Conservation (phyloP, 2,113 vertebrate species). For the Himantopus leucocephalus region DNA sequence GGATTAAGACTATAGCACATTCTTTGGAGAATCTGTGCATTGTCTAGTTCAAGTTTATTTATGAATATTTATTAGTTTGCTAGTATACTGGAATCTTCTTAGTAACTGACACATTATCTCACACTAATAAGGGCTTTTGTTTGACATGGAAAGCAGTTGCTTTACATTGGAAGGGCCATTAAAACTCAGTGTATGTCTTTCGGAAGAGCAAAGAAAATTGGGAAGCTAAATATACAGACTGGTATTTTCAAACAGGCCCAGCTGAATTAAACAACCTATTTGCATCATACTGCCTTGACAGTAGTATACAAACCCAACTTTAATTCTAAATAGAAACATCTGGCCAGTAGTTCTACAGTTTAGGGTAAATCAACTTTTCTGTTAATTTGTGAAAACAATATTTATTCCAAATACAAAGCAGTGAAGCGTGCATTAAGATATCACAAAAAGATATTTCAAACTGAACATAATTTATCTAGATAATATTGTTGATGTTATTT, state of each 20-base stretch:
- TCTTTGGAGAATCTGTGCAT: conserved; percentile 60
- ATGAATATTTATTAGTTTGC: conserved; percentile 62
- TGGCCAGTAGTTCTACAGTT: not conserved
- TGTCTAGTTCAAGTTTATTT: conserved; percentile 70
- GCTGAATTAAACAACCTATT: not conserved
- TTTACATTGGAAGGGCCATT: conserved; percentile 25
- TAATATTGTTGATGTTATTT: not conserved
- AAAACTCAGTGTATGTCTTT: not conserved
- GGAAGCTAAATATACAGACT: not conserved
- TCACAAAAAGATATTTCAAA: not conserved
- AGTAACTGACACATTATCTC: conserved; percentile 26
- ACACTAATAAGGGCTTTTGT: conserved; percentile 52
- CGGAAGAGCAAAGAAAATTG: not conserved
- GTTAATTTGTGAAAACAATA: not conserved
- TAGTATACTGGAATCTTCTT: conserved; percentile 1
- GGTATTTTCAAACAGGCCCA: not conserved
- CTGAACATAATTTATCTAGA: not conserved
- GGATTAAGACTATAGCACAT: conserved; percentile 71
- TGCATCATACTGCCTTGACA: not conserved
- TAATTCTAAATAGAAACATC: not conserved
- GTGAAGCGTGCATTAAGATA: not conserved
- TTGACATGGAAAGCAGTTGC: conserved; percentile 58
- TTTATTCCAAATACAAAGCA: not conserved
- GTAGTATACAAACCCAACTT: not conserved
- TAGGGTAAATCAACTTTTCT: not conserved